A percentile compares a stretch with the other conserved stretches of the same genome.
Evolutionary conservation across 2,113 vertebrate species (phyloP).

Genomic region (Stictonetta naevosa): DNA sequence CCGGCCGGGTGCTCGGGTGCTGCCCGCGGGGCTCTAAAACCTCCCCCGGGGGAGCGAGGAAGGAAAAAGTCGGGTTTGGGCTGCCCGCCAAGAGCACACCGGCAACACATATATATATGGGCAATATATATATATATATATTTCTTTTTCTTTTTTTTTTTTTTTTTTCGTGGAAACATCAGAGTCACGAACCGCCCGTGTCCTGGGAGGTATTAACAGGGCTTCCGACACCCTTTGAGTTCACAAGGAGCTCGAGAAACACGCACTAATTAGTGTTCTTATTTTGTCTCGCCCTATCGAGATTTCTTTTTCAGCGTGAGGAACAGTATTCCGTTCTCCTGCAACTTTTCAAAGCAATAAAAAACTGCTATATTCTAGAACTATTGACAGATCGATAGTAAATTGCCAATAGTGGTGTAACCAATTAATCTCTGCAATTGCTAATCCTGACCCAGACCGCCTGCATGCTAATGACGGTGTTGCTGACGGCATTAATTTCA

Average conservation of each 20-base stretch:
- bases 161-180: background rate
- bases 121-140: too few relatives aligned
- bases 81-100: too few relatives aligned
- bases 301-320: background rate
- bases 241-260: background rate
- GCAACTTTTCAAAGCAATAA: background rate
- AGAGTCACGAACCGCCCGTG: background rate
- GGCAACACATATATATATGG: too few relatives aligned
- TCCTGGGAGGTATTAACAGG: background rate
- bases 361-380: rapidly evolving
- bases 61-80: too few relatives aligned
- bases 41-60: too few relatives aligned
- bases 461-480: background rate
- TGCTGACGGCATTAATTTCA: background rate
- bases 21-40: too few relatives aligned
- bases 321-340: background rate
- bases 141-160: too few relatives aligned
- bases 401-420: background rate
- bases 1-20: too few relatives aligned
- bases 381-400: background rate
- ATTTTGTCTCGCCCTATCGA: background rate
- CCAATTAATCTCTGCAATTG: background rate
- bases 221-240: background rate
- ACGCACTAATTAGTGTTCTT: background rate
- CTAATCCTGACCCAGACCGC: background rate